Evolutionary conservation across 2,888 invertebrate genomes (phyloP).

Genomic region (Drosophila putrida): DNA sequence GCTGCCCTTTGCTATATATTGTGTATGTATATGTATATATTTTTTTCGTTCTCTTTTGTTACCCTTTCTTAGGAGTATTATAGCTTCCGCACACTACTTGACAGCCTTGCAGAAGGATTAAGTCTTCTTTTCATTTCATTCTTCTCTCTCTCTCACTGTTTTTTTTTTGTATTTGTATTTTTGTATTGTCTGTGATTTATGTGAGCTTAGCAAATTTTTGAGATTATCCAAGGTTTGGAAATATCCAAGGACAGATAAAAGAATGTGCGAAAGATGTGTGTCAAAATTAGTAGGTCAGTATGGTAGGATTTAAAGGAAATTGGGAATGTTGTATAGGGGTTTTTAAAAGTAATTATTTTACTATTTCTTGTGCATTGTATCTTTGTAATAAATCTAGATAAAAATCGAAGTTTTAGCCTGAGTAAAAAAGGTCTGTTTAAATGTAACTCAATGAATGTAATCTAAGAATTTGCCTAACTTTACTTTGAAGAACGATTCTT

Average conservation of each 20-base stretch:
- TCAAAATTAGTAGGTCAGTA: background rate
- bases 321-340: background rate
- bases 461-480: too few relatives aligned
- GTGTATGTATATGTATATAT: background rate
- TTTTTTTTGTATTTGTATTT: background rate
- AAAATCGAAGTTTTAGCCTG: too few relatives aligned
- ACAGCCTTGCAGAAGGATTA: constrained; percentile 8
- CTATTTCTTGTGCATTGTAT: too few relatives aligned
- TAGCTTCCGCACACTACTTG: constrained; percentile 11
- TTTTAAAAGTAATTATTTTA: background rate
- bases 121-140: background rate
- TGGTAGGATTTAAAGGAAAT: too few relatives aligned
- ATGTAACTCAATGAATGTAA: too few relatives aligned
- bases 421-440: too few relatives aligned
- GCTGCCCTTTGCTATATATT: constrained; percentile 24
- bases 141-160: background rate
- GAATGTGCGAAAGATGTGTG: background rate
- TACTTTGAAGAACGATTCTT: too few relatives aligned
- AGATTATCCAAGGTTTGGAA: background rate
- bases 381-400: too few relatives aligned
- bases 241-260: background rate
- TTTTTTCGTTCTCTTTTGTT: constrained; percentile 17
- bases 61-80: constrained; percentile 12
- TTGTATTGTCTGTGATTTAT: constrained; percentile 5
- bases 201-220: background rate